A percentile compares a stretch with the other conserved stretches of the same genome.
Conservation (phyloP, 2,888 invertebrate genomes). For the Timandra comae region DNA sequence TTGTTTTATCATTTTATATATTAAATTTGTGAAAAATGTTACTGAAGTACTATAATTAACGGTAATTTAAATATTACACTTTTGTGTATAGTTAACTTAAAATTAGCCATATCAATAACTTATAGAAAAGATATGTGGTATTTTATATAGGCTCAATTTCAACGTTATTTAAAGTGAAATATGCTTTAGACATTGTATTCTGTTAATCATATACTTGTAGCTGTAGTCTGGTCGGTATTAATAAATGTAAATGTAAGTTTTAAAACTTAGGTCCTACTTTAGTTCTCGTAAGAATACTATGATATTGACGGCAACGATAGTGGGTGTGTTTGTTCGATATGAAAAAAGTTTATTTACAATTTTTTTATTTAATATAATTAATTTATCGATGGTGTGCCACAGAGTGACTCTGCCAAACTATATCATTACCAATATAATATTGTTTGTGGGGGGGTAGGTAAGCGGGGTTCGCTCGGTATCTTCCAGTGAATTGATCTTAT, state of each 20-base stretch:
- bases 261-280: constrained; percentile 58
- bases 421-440: constrained; percentile 64
- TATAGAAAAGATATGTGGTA: constrained; percentile 77
- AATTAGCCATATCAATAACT: constrained; percentile 79
- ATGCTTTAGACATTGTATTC: constrained; percentile 73
- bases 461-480: constrained; percentile 52
- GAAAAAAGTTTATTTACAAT: constrained; percentile 71
- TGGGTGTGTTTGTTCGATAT: constrained; percentile 72
- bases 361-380: constrained; percentile 74
- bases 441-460: constrained; percentile 15
- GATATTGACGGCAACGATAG: constrained; percentile 74
- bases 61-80: constrained; percentile 76
- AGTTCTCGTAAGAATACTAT: constrained; percentile 68
- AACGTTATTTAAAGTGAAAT: constrained; percentile 77
- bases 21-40: constrained; percentile 77
- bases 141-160: constrained; percentile 78
- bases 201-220: constrained; percentile 77
- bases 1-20: constrained; percentile 79
- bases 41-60: constrained; percentile 75
- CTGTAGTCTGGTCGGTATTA: constrained; percentile 72
- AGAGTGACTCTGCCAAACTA: constrained; percentile 77
- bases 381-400: constrained; percentile 77
- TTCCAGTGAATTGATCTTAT: constrained; percentile 53
- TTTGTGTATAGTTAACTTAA: constrained; percentile 78
- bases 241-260: constrained; percentile 64